Conservation (phyloP, 2,113 vertebrate species). For the Ursus arctos region DNA sequence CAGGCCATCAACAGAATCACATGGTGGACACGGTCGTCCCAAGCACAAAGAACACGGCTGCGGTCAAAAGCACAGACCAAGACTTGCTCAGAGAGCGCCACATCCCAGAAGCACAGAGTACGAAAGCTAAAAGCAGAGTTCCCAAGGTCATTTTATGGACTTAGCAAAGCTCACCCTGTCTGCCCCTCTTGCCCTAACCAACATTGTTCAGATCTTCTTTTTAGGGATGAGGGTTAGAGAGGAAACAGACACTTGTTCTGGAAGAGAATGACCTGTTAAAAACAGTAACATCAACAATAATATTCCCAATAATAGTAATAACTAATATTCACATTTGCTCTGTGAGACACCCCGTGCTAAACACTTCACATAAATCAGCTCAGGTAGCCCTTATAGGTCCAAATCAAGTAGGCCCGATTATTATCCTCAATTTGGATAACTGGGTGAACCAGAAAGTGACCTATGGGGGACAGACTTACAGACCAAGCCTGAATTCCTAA, state of each 20-base stretch:
- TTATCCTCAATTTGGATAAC: neutral
- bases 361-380: neutral
- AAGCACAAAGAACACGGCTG: neutral
- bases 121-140: neutral
- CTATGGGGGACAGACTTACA: neutral
- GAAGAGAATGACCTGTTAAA: neutral
- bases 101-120: neutral
- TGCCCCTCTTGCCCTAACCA: neutral
- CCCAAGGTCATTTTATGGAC: neutral
- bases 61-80: neutral
- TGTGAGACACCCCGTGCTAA: neutral
- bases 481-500: neutral
- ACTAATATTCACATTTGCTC: neutral
- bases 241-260: neutral
- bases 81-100: neutral
- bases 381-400: neutral
- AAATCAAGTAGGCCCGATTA: neutral
- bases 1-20: neutral
- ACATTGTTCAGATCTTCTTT: neutral
- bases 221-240: neutral
- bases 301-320: neutral
- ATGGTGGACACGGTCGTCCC: rapidly evolving
- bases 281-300: neutral
- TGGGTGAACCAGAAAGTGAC: neutral
- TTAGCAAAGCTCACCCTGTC: neutral